Percentiles rank a stretch among this genome's conserved stretches.
These are phyloP conservation scores for Xylocampa areola DNA, from an alignment of 2,888 invertebrate genomes.

Conservation along the genomic window DNA sequence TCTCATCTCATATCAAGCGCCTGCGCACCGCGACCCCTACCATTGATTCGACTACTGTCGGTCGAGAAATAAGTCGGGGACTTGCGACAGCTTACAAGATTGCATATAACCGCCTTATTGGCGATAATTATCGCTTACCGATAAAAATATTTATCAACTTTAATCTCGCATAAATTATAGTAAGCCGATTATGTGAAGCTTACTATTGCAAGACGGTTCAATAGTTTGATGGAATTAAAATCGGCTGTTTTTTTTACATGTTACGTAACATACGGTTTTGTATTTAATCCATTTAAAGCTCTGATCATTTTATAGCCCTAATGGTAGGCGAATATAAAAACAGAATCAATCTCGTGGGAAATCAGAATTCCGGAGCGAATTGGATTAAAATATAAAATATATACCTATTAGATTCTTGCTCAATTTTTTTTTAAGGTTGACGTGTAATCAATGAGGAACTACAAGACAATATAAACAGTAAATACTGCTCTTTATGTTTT, in stretches of 20 bases:
- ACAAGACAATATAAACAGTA: no score
- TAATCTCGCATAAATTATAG: constrained; percentile 55
- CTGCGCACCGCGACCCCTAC: constrained; percentile 52
- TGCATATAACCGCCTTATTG: constrained; percentile 36
- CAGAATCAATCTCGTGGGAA: constrained; percentile 49
- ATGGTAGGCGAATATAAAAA: constrained; percentile 40
- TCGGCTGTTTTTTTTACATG: constrained; percentile 25
- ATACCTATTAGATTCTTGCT: constrained; percentile 20
- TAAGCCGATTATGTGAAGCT: constrained; percentile 42
- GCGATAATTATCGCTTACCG: constrained; percentile 47
- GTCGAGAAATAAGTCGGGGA: constrained; percentile 24
- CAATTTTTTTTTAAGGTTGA: constrained; percentile 21
- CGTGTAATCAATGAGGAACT: constrained; percentile 11
- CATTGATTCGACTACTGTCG: constrained; percentile 24
- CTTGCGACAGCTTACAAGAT: constrained; percentile 28
- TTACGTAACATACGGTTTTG: constrained; percentile 27
- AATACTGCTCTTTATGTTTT: no score
- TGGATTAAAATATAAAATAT: constrained; percentile 31
- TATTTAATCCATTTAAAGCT: constrained; percentile 48
- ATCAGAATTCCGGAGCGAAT: constrained; percentile 40
- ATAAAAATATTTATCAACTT: constrained; percentile 45
- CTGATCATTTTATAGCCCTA: constrained; percentile 42
- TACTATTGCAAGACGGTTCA: constrained; percentile 16
- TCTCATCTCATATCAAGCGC: constrained; percentile 63
- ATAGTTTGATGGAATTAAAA: constrained; percentile 35